Evolutionary conservation across 2,113 vertebrate genomes (phyloP).

Genomic region (Sciurus niger): DNA sequence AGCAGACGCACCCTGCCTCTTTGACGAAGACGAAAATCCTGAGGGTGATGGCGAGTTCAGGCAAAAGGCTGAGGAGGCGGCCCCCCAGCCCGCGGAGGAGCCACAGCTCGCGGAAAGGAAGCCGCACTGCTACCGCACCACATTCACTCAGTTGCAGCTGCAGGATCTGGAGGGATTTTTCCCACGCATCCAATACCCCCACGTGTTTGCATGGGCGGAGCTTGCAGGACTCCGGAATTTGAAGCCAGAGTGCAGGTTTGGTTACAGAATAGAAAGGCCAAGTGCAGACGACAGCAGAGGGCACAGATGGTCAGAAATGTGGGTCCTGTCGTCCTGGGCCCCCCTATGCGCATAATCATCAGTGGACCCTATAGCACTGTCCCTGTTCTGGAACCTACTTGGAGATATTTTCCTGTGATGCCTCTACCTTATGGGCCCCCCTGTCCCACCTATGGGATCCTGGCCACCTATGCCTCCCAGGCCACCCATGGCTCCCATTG

Average conservation of each 20-base stretch:
- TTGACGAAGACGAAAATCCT: not conserved
- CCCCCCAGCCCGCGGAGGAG: not conserved
- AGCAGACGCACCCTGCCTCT: rapidly evolving
- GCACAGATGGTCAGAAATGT: slow-evolving; percentile 80
- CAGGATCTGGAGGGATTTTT: slow-evolving; percentile 88
- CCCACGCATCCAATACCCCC: slow-evolving; percentile 86
- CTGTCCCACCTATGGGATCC: slow-evolving; percentile 74
- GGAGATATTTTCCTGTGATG: slow-evolving; percentile 83
- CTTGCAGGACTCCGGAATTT: too few species aligned
- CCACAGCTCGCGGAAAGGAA: slow-evolving; percentile 55
- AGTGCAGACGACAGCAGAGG: slow-evolving; percentile 90
- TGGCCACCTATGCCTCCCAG: not conserved
- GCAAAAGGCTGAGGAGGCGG: not conserved
- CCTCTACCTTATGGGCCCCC: slow-evolving; percentile 1
- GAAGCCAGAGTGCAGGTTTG: slow-evolving; percentile 83
- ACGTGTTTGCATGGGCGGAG: slow-evolving; percentile 74
- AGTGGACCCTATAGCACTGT: slow-evolving; percentile 80
- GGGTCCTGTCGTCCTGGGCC: slow-evolving; percentile 61
- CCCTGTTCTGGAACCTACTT: slow-evolving; percentile 82
- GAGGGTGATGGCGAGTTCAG: too few species aligned
- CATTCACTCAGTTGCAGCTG: slow-evolving; percentile 87
- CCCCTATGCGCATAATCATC: slow-evolving; percentile 77
- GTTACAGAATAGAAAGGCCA: slow-evolving; percentile 93
- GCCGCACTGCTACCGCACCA: slow-evolving; percentile 84
- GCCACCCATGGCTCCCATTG: slow-evolving; percentile 63